phyloP scores from a whole-genome alignment of 2,113 vertebrate genomes.

The Penelope pileata region DNA sequence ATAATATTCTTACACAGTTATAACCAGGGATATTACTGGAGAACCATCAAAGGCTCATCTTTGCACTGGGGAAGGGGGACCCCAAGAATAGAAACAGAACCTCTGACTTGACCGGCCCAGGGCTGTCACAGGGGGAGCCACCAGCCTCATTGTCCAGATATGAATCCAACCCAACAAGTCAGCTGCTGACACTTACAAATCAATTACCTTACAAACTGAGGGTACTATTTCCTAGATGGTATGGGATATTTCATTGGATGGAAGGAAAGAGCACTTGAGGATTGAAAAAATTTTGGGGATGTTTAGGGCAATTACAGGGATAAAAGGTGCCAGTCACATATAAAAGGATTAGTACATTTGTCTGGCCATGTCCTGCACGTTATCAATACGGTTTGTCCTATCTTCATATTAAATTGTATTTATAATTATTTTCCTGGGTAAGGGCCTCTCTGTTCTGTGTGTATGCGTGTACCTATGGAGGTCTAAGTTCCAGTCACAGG shows the following conservation, averaged over 20 bases:
- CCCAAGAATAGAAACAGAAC: not conserved
- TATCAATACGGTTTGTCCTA: not conserved
- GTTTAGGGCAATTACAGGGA: not conserved
- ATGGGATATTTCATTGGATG: fast-evolving
- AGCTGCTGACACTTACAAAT: not conserved
- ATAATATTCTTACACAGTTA: not conserved
- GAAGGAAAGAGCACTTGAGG: not conserved
- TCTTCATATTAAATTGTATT: not conserved
- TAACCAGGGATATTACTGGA: not conserved
- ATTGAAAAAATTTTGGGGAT: not conserved
- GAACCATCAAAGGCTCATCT: not conserved
- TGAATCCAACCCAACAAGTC: not conserved
- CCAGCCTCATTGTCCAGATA: not conserved
- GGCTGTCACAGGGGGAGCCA: not conserved
- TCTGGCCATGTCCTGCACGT: not conserved
- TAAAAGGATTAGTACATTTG: not conserved
- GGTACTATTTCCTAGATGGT: not conserved
- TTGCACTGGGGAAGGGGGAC: not conserved
- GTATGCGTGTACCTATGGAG: not conserved
- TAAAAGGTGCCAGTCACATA: not conserved
- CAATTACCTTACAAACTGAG: not conserved
- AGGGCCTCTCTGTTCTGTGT: not conserved
- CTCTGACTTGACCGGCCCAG: no score
- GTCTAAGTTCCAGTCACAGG: not conserved
- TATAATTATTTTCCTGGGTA: not conserved